phyloP scores from a whole-genome alignment of 2,113 vertebrate genomes.

The Monopterus albus region DNA sequence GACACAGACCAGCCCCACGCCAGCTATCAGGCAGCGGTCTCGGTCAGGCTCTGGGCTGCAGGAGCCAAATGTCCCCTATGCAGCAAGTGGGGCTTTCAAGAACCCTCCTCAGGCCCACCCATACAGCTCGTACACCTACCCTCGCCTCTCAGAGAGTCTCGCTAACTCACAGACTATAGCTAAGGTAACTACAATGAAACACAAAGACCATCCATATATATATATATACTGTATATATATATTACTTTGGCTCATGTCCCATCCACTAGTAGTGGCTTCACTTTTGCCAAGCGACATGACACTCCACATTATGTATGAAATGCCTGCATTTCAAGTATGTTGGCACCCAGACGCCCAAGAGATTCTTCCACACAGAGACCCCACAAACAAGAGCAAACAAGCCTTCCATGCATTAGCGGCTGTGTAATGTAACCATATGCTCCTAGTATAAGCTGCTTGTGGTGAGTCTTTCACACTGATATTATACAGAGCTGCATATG shows the following conservation, averaged over 20 bases:
- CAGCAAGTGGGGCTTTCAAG: slow-evolving; percentile 88
- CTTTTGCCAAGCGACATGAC: fast-evolving
- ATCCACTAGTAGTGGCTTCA: too few relatives aligned
- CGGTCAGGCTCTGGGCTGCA: slow-evolving; percentile 95
- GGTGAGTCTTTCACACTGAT: slow-evolving; percentile 5
- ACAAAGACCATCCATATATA: neutral
- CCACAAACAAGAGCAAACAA: slow-evolving; percentile 25
- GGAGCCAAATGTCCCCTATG: slow-evolving; percentile 91
- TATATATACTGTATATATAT: too few relatives aligned
- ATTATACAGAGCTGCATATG: neutral
- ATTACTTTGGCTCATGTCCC: too few relatives aligned
- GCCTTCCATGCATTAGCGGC: slow-evolving; percentile 5
- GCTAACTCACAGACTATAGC: slow-evolving; percentile 84
- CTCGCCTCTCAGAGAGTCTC: slow-evolving; percentile 91
- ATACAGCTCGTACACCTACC: slow-evolving; percentile 98
- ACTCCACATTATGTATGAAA: neutral
- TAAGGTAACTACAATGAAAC: slow-evolving; percentile 87
- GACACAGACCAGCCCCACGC: slow-evolving; percentile 91
- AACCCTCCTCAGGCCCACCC: slow-evolving; percentile 90
- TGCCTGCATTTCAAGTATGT: slow-evolving; percentile 2
- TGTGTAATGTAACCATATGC: slow-evolving; percentile 29
- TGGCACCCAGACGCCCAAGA: slow-evolving; percentile 10
- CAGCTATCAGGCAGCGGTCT: slow-evolving; percentile 93
- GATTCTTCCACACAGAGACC: slow-evolving; percentile 19
- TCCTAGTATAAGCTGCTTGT: neutral